A percentile compares a stretch with the other conserved stretches of the same genome.
Evolutionary conservation across 2,113 vertebrate species (phyloP).

Genomic region (Oreotrochilus melanogaster): DNA sequence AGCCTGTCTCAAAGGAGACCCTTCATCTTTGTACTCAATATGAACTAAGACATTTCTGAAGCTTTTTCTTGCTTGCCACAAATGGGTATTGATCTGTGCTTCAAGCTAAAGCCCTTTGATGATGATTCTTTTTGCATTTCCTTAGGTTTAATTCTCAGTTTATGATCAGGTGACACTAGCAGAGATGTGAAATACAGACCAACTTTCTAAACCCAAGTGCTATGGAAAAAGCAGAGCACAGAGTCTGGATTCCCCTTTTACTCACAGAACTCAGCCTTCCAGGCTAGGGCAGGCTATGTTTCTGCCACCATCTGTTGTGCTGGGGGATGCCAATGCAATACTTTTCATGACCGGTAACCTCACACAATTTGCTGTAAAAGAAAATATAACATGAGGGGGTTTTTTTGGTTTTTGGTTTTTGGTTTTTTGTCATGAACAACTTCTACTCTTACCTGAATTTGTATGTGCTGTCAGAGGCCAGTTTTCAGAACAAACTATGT

Average conservation of each 20-base stretch:
- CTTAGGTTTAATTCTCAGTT: background rate
- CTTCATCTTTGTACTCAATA: background rate
- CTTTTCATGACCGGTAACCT: background rate
- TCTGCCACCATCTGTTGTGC: conserved; percentile 37
- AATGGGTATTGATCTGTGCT: background rate
- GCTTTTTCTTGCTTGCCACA: background rate
- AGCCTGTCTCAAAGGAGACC: background rate
- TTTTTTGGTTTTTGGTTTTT: background rate
- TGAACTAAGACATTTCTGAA: background rate
- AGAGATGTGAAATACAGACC: background rate
- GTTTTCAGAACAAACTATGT: background rate
- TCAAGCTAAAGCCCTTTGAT: background rate
- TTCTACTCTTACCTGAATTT: background rate
- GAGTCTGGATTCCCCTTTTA: background rate
- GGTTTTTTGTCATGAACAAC: background rate
- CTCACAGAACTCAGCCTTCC: background rate
- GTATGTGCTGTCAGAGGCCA: background rate
- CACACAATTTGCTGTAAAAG: background rate
- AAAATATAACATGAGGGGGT: background rate
- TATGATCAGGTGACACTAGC: background rate
- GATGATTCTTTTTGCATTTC: background rate
- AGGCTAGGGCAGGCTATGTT: conserved; percentile 10
- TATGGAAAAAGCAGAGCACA: background rate
- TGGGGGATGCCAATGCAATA: background rate
- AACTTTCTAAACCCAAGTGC: conserved; percentile 4